Evolutionary conservation across 2,888 invertebrate species (phyloP).

Genomic region (Orthosia incerta): DNA sequence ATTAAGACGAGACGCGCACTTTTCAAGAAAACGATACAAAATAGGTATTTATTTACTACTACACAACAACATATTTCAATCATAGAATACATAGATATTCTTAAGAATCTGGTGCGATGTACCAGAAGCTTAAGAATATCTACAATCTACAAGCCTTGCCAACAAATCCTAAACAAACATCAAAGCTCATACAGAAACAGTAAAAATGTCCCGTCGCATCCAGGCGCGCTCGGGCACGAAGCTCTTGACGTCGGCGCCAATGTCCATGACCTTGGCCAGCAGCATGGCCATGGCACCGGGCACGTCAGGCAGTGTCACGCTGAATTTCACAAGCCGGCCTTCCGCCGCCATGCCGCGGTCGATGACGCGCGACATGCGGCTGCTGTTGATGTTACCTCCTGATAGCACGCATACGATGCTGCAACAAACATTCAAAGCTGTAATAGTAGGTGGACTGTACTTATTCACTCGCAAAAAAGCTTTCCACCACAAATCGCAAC

Average conservation of each 20-base stretch:
- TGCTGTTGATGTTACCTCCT: slow-evolving; percentile 97
- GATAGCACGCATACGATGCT: slow-evolving; percentile 95
- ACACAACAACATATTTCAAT: no score
- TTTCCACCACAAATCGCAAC: background rate
- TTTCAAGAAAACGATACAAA: no score
- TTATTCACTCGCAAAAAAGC: background rate
- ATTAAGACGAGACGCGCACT: no score
- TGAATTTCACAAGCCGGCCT: slow-evolving; percentile 91
- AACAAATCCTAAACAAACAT: background rate
- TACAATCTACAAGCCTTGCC: background rate
- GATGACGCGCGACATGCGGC: slow-evolving; percentile 94
- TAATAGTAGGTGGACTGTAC: no score
- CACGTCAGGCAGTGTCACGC: slow-evolving; percentile 92
- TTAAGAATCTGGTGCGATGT: no score
- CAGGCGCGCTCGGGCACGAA: slow-evolving; percentile 97
- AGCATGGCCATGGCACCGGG: slow-evolving; percentile 96
- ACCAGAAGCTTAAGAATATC: no score
- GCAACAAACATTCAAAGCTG: slow-evolving; percentile 51
- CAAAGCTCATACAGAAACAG: slow-evolving; percentile 65
- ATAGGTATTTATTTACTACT: no score
- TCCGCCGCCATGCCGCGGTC: slow-evolving; percentile 96
- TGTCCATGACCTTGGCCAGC: slow-evolving; percentile 92
- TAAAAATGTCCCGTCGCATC: slow-evolving; percentile 95
- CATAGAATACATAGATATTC: no score
- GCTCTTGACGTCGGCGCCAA: slow-evolving; percentile 96